These are phyloP conservation scores for Darevskia nairensis DNA, from an alignment of 2,797 vertebrate genomes.

Conservation along the genomic window DNA sequence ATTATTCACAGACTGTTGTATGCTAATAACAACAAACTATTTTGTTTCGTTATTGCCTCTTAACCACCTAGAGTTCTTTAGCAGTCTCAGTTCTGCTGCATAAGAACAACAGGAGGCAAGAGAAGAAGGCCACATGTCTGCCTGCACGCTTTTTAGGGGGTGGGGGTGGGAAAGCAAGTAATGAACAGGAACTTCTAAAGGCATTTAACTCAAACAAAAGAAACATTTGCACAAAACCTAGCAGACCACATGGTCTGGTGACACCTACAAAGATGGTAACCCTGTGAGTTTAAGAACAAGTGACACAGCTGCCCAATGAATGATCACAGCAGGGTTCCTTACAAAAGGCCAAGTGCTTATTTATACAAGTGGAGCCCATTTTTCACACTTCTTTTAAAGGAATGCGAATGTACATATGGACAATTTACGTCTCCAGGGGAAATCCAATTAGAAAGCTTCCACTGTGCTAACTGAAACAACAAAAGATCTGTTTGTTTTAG, in stretches of 20 bases:
- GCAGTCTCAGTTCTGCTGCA: conserved; percentile 11
- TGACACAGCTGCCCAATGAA: conserved; percentile 79
- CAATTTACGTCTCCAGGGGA: conserved; percentile 80
- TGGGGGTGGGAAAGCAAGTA: conserved; percentile 29
- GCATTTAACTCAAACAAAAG: conserved; percentile 76
- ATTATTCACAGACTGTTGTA: conserved; percentile 43
- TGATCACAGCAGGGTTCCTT: conserved; percentile 79
- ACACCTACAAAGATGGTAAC: conserved; percentile 77
- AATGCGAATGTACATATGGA: conserved; percentile 79
- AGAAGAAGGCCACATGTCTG: background rate
- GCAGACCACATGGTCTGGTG: conserved; percentile 78
- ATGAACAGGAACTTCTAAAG: conserved; percentile 63
- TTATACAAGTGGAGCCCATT: conserved; percentile 86
- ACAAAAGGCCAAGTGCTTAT: conserved; percentile 78
- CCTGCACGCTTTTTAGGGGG: conserved; percentile 11
- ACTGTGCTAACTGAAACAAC: conserved; percentile 57
- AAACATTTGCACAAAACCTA: conserved; percentile 76
- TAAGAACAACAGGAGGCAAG: conserved; percentile 42
- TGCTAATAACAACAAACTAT: conserved; percentile 29
- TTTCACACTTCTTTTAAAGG: conserved; percentile 81
- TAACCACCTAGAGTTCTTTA: background rate
- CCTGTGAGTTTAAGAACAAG: conserved; percentile 73
- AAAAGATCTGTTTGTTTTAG: conserved; percentile 68
- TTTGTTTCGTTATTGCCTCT: background rate
- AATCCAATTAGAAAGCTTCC: conserved; percentile 78